phyloP scores from a whole-genome alignment of 1,140 invertebrate species.

The Listronotus oregonensis region DNA sequence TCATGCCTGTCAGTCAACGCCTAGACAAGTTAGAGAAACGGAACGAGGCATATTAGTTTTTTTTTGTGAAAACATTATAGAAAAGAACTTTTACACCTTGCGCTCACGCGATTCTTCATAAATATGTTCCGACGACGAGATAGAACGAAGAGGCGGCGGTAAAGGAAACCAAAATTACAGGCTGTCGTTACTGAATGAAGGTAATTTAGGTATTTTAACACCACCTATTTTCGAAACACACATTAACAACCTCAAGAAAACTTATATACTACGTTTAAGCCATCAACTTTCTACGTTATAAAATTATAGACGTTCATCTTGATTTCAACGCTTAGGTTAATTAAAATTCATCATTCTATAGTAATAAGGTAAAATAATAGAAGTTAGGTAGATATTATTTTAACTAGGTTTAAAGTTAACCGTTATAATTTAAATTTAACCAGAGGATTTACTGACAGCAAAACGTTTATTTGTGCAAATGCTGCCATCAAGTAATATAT shows the following conservation, averaged over 20 bases:
- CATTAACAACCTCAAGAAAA: slow-evolving; percentile 40
- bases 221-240: slow-evolving; percentile 43
- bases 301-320: slow-evolving; percentile 33
- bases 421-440: no score
- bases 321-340: slow-evolving; percentile 28
- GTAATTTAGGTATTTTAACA: slow-evolving; percentile 52
- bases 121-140: slow-evolving; percentile 40
- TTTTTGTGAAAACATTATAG: slow-evolving; percentile 7
- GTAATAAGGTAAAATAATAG: not conserved
- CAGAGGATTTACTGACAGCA: no score
- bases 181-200: slow-evolving; percentile 47
- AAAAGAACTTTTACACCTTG: slow-evolving; percentile 47
- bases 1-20: slow-evolving; percentile 19
- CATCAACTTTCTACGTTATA: slow-evolving; percentile 28
- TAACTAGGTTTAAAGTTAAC: no score
- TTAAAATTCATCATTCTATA: slow-evolving; percentile 19
- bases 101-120: slow-evolving; percentile 41
- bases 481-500: no score
- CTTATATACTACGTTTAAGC: slow-evolving; percentile 32
- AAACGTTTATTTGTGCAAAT: no score
- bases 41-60: slow-evolving; percentile 24
- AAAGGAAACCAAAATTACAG: slow-evolving; percentile 51
- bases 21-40: slow-evolving; percentile 23
- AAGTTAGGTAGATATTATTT: not conserved
- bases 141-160: slow-evolving; percentile 34